Conservation (phyloP, 37 sponge, comb jelly and placozoan genomes). For the Agelas oroides region DNA sequence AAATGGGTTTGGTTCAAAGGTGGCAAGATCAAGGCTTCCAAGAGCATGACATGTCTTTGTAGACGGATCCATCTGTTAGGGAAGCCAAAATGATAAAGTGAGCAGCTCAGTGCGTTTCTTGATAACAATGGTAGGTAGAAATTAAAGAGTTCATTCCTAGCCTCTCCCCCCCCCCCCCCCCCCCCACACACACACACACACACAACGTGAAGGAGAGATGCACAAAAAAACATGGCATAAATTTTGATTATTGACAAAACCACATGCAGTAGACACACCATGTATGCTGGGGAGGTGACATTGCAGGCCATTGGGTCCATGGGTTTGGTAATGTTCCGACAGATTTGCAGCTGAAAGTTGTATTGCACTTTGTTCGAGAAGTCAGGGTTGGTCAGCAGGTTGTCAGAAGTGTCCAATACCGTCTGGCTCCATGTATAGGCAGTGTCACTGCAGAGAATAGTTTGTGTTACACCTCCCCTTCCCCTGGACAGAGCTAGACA, state of each 20-base stretch:
- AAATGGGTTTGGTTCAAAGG: slow-evolving; percentile 59
- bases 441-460: slow-evolving; percentile 9
- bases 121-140: too few species aligned
- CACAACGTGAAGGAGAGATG: too few species aligned
- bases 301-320: slow-evolving; percentile 35
- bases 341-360: slow-evolving; percentile 55
- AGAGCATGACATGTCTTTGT: slow-evolving; percentile 21
- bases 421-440: slow-evolving; percentile 48
- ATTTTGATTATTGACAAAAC: too few species aligned
- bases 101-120: too few species aligned
- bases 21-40: slow-evolving; percentile 44
- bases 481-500: too few species aligned
- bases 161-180: too few species aligned
- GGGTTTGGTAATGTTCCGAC: slow-evolving; percentile 51
- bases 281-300: slow-evolving; percentile 47
- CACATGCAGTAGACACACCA: slow-evolving; percentile 40
- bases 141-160: too few species aligned
- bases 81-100: too few species aligned
- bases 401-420: slow-evolving; percentile 35
- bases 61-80: neutral
- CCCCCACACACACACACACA: too few species aligned
- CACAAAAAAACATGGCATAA: too few species aligned
- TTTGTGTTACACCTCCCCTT: too few species aligned
- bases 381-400: slow-evolving; percentile 38
- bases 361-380: slow-evolving; percentile 28